Conservation (phyloP, 2,888 invertebrate genomes). For the Augiades crinisus region DNA sequence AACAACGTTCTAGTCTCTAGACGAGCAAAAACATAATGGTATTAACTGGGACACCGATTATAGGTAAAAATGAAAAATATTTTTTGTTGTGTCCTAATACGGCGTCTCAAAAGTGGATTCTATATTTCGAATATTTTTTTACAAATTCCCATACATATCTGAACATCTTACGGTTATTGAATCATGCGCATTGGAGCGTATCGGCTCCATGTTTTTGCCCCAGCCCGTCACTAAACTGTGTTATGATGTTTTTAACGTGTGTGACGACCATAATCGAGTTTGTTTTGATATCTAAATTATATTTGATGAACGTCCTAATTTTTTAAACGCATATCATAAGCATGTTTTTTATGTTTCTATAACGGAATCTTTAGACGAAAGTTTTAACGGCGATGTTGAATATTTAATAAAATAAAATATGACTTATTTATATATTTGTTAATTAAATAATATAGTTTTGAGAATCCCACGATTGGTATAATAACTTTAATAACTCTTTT, state of each 20-base stretch:
- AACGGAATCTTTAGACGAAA: not conserved
- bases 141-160: slow-evolving; percentile 1
- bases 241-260: slow-evolving; percentile 25
- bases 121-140: too few relatives aligned
- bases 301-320: slow-evolving; percentile 15
- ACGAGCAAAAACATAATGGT: slow-evolving; percentile 5
- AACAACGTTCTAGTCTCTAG: not conserved
- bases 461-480: too few relatives aligned
- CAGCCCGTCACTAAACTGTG: slow-evolving; percentile 15
- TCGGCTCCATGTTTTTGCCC: slow-evolving; percentile 13
- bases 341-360: not conserved
- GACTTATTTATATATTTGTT: too few relatives aligned
- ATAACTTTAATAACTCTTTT: too few relatives aligned
- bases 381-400: too few relatives aligned
- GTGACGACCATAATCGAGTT: slow-evolving; percentile 19
- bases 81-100: too few relatives aligned
- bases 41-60: not conserved
- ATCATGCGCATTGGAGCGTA: slow-evolving; percentile 5
- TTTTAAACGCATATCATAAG: not conserved
- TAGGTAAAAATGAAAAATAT: too few relatives aligned
- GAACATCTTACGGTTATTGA: slow-evolving; percentile 1
- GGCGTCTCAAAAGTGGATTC: too few relatives aligned
- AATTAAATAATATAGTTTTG: too few relatives aligned
- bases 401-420: too few relatives aligned
- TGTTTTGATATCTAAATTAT: slow-evolving; percentile 26